Evolutionary conservation across 2,888 invertebrate genomes (phyloP), one percentile per base, ranked within the genome.

Genomic region (Hirtodrosophila histrioides): DNA sequence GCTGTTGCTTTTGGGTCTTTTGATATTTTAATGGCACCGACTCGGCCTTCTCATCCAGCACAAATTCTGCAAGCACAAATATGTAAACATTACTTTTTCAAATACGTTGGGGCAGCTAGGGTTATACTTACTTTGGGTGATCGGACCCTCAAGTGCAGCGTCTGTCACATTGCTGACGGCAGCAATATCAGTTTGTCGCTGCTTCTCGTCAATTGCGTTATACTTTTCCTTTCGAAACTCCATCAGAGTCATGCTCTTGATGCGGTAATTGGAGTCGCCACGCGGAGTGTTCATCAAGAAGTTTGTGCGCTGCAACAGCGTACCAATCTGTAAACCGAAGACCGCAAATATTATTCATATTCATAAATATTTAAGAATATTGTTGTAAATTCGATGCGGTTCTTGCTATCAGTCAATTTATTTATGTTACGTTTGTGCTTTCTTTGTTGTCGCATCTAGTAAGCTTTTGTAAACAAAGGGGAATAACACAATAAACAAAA

Each of bases 221-320:
- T 80, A 57, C 61, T 87, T 83, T 17, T 75, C 77, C 39, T 78
- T 85, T 3, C 88, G 87, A 66, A 78, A 90, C 9, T 85, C 78
- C 50, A 79, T 85, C 4, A 90, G 45, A 3, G 53, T 11, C 9
- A 64, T 27, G 53, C 49, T 65, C 50, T 62, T 84, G 9, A 90
- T 86, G 40, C 74, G 83, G 58, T 72, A 90, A 17, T 69, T 44
- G 0, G 45, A 29, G 11, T 68, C 64, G 3, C 84, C 79, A 11
- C 83, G 78, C 7, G 69, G 62, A 3, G 88, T 89, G 40, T 89
- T 77, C 17, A 75, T 54, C 11, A 90, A 60, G 54, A 88, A 90
- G 46, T 86, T 75, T 3, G 87, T 83, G 2, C 80, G 81, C 11
- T 68, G 55, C 12, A 90, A 44, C 29, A 89, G 43, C 3, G 73